Base-by-base conservation (phyloP, 2,888 invertebrate genomes). In the Chrysotoxum bicinctum region DNA sequence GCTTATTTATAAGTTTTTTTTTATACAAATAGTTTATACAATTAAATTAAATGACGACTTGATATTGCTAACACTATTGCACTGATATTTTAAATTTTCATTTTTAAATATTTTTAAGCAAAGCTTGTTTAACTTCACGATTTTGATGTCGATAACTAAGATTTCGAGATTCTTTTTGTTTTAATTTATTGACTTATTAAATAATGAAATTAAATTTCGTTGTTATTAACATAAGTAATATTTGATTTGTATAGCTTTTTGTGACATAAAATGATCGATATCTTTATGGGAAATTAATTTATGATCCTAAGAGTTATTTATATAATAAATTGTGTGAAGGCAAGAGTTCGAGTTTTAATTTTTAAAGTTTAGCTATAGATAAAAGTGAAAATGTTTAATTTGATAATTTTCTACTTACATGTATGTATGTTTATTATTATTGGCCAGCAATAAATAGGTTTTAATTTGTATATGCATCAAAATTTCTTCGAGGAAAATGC, bases 121-220 rank as follows among this genome's bases (percentile, higher is more conserved):
- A 43, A 12, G n/a, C n/a, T 54, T 60, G 21, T 62, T 43, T 19
- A 30, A 19, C 2, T 66, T 48, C 1, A 32, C 16, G 8, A 45
- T 50, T 62, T 70, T 70, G 16, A 70, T 32, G 43, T 43, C 40
- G 56, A 32, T 58, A 66, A 14, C 68, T 77, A n/a, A 68, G 48
- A 77, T 68, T 82, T 82, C 77, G 82, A 82, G 77, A 82, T 82
- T 82, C 82, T 76, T 70, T 10, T 45, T 12, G 2, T 35, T 32
- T 66, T 35, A 19, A 23, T 52, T 68, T 26, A 26, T 16, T 26
- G 12, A 1, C 21, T 58, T 58, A 58, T 19, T 37, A 37, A 7
- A 12, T 4, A 69, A 54, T 72, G 70, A 62, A 73, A 75, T 79
- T 23, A 48, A 52, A 60, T 74, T 56, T 72, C 37, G 45, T 40